Evolutionary conservation across 1,140 invertebrate species (phyloP).

Genomic region (Metopolophium dirhodum): DNA sequence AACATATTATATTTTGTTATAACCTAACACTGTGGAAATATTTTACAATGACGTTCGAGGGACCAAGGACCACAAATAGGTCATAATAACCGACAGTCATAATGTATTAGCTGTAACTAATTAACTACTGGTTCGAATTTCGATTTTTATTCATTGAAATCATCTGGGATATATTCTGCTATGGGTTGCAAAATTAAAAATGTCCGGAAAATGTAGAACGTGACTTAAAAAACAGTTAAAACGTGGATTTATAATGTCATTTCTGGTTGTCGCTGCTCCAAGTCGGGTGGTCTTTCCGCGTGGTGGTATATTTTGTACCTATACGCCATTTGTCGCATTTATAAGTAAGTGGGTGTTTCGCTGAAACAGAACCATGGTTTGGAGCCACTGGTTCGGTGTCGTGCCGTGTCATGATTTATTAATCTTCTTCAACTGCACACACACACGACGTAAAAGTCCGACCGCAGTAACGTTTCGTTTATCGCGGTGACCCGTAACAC

Average conservation of each 20-base stretch:
- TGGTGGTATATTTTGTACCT: too few relatives aligned
- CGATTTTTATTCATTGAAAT: neutral
- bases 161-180: neutral
- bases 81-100: neutral
- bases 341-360: neutral
- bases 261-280: too few relatives aligned
- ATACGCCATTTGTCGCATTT: too few relatives aligned
- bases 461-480: constrained; percentile 6
- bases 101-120: neutral
- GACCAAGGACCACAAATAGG: neutral
- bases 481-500: neutral
- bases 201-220: too few relatives aligned
- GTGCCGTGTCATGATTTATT: neutral
- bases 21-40: neutral
- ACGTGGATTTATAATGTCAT: too few relatives aligned
- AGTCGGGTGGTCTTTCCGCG: too few relatives aligned
- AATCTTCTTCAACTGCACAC: neutral
- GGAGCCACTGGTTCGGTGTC: neutral
- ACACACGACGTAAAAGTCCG: neutral
- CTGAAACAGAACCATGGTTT: too few relatives aligned
- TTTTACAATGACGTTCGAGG: neutral
- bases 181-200: too few relatives aligned
- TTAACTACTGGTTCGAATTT: neutral
- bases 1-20: neutral
- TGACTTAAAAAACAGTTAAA: too few relatives aligned